Evolutionary conservation across 2,113 vertebrate species (phyloP).

Genomic region (Paramormyrops kingsleyae): DNA sequence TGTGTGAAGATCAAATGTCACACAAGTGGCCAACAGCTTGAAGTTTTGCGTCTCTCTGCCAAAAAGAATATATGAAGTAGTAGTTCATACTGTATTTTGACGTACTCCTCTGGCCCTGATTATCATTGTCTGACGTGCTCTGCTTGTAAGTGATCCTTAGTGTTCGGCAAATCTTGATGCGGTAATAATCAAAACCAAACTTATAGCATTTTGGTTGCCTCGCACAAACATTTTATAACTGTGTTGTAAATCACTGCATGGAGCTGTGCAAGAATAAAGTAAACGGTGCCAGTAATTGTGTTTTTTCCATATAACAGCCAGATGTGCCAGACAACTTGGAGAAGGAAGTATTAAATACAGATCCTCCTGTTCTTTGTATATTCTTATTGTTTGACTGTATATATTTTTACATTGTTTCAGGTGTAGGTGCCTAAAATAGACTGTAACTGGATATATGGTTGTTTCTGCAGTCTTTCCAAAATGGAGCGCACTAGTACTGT

Average conservation of each 20-base stretch:
- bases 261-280: neutral
- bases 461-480: neutral
- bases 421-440: neutral
- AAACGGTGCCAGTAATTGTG: neutral
- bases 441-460: neutral
- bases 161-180: neutral
- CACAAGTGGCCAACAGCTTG: neutral
- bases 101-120: neutral
- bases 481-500: neutral
- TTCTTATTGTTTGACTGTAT: neutral
- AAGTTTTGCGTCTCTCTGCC: neutral
- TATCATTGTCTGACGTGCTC: neutral
- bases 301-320: neutral
- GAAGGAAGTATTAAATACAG: neutral
- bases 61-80: neutral
- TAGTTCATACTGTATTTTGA: neutral
- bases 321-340: neutral
- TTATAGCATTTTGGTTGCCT: neutral
- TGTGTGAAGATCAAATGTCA: neutral
- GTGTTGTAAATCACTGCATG: neutral
- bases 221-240: neutral
- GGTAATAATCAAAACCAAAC: neutral
- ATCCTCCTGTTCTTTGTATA: neutral
- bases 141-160: neutral
- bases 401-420: neutral